A percentile compares a stretch with the other conserved stretches of the same genome.
These are phyloP conservation scores for Graphium colonna DNA, from an alignment of 2,888 invertebrate genomes.

Conservation along the genomic window DNA sequence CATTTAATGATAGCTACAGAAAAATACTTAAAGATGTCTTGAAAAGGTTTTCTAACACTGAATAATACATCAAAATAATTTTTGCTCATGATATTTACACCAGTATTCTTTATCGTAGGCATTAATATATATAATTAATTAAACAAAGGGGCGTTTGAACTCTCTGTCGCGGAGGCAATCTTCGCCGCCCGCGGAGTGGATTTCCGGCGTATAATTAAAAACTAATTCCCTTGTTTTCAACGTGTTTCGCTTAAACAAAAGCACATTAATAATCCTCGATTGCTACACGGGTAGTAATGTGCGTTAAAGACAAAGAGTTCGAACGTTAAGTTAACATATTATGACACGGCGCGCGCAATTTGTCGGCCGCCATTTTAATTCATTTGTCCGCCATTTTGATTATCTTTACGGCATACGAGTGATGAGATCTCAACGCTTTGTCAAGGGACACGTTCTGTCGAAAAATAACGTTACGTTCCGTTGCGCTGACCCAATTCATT, in stretches of 20 bases:
- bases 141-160: not conserved
- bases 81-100: too few relatives aligned
- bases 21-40: too few relatives aligned
- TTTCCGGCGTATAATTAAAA: constrained; percentile 70
- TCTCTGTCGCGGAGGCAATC: constrained; percentile 22
- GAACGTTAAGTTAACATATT: constrained; percentile 4
- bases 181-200: constrained; percentile 31
- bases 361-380: constrained; percentile 10
- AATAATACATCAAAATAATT: too few relatives aligned
- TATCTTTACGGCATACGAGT: not conserved
- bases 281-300: constrained; percentile 50
- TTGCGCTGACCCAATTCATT: not conserved
- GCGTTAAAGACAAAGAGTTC: constrained; percentile 33
- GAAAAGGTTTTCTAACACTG: too few relatives aligned
- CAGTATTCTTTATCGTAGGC: too few relatives aligned
- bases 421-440: constrained; percentile 1
- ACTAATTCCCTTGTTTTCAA: constrained; percentile 53
- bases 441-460: not conserved
- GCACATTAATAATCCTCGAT: constrained; percentile 65
- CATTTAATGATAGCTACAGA: too few relatives aligned
- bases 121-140: too few relatives aligned
- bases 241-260: constrained; percentile 58
- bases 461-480: not conserved
- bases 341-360: constrained; percentile 11
- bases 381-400: constrained; percentile 9